A percentile compares a stretch with the other conserved stretches of the same genome.
These are phyloP conservation scores for Agrilus cyanescens DNA, from an alignment of 2,888 invertebrate species.

Conservation along the genomic window DNA sequence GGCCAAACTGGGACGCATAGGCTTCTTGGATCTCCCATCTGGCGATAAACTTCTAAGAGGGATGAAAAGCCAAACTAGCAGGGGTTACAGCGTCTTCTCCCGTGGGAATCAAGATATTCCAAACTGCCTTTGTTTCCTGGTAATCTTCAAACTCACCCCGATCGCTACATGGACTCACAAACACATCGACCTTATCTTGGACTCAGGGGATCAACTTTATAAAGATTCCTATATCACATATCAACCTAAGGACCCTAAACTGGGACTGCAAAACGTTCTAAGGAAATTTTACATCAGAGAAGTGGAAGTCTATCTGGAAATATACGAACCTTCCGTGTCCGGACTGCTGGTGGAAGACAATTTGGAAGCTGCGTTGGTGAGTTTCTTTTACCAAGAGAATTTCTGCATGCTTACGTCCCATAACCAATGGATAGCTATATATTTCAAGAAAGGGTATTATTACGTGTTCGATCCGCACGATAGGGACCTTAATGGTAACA, in stretches of 20 bases:
- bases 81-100: conserved; percentile 35
- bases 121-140: conserved; percentile 43
- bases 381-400: conserved; percentile 47
- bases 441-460: conserved; percentile 40
- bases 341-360: conserved; percentile 17
- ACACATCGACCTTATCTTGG: conserved; percentile 43
- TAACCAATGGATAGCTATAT: conserved; percentile 42
- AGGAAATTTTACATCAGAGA: conserved; percentile 45
- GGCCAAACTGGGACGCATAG: conserved; percentile 31
- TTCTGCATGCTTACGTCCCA: conserved; percentile 43
- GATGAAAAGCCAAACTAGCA: conserved; percentile 26
- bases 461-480: conserved; percentile 51
- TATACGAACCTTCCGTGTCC: conserved; percentile 26
- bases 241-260: conserved; percentile 34
- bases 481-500: conserved; percentile 39
- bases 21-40: conserved; percentile 21
- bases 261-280: conserved; percentile 30
- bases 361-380: conserved; percentile 32
- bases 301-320: conserved; percentile 24
- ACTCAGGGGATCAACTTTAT: conserved; percentile 46
- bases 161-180: conserved; percentile 42
- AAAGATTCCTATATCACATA: conserved; percentile 48
- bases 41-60: conserved; percentile 38
- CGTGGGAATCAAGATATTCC: conserved; percentile 36
- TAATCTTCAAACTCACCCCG: conserved; percentile 42